These are phyloP conservation scores for Pomacea canaliculata DNA, from an alignment of 2,888 invertebrate genomes.

Conservation along the genomic window DNA sequence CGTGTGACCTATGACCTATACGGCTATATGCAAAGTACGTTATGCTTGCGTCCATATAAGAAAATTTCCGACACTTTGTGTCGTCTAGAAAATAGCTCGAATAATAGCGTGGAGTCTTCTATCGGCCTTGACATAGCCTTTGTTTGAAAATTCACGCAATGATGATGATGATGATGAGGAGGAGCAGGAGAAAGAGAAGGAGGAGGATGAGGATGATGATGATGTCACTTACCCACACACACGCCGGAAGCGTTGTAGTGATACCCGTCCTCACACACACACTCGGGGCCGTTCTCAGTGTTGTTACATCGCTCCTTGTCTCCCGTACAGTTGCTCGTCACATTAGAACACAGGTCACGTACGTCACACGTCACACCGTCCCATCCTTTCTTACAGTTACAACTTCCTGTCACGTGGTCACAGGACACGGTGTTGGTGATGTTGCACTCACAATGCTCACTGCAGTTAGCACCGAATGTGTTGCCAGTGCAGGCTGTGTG, in stretches of 20 bases:
- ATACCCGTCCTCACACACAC: conserved; percentile 13
- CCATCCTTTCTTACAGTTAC: conserved; percentile 32
- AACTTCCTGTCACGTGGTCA: conserved; percentile 8
- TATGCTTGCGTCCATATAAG: no score
- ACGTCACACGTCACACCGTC: conserved; percentile 2
- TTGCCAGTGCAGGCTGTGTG: no score
- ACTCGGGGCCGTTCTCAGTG: conserved; percentile 9
- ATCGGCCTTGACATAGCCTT: no score
- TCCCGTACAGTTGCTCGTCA: background rate
- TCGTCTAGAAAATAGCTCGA: no score
- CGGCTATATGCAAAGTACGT: no score
- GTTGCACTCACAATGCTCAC: background rate
- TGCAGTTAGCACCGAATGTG: conserved; percentile 5
- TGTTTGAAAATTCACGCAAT: no score
- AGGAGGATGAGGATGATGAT: no score
- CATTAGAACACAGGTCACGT: conserved; percentile 6
- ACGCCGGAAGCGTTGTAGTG: background rate
- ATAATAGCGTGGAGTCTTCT: no score
- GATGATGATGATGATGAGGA: no score
- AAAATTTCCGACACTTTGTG: no score
- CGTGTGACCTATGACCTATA: no score
- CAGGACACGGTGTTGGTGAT: conserved; percentile 3
- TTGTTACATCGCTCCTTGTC: conserved; percentile 10
- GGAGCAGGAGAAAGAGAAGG: no score
- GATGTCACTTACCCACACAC: background rate